These are phyloP conservation scores for Gorilla gorilla DNA, from an alignment of 2,113 vertebrate genomes.

Conservation along the genomic window DNA sequence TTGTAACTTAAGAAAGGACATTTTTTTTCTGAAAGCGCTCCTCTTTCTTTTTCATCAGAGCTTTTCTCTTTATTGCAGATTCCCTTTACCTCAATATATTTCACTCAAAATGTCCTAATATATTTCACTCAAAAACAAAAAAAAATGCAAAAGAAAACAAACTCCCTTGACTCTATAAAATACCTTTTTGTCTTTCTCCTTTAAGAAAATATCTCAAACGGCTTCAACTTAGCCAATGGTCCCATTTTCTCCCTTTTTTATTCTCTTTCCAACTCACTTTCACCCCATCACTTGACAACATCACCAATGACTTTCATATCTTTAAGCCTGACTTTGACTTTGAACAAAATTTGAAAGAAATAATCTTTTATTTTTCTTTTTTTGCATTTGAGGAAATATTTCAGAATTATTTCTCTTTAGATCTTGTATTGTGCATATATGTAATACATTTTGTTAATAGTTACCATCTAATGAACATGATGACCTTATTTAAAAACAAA, in stretches of 20 bases:
- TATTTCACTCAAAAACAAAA: neutral
- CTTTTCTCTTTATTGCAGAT: neutral
- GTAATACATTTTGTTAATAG: neutral
- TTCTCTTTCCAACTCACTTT: neutral
- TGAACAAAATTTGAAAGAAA: neutral
- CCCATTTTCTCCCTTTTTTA: neutral
- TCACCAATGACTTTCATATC: neutral
- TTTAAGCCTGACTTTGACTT: neutral
- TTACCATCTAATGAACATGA: neutral
- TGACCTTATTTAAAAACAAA: neutral
- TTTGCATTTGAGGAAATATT: neutral
- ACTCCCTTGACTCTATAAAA: fast-evolving
- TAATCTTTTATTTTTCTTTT: neutral
- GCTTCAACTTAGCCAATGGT: neutral
- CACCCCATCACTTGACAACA: fast-evolving
- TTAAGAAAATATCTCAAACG: neutral
- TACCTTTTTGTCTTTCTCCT: neutral
- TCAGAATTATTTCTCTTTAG: neutral
- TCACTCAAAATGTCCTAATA: neutral
- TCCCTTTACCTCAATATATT: neutral
- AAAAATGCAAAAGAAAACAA: neutral
- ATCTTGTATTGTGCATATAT: fast-evolving
- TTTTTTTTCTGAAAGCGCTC: neutral
- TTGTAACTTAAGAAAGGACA: no score
- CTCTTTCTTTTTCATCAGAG: neutral